A percentile compares a stretch with the other conserved stretches of the same genome.
phyloP scores from a whole-genome alignment of 2,888 invertebrate species.

The Silvanus unidentatus region DNA sequence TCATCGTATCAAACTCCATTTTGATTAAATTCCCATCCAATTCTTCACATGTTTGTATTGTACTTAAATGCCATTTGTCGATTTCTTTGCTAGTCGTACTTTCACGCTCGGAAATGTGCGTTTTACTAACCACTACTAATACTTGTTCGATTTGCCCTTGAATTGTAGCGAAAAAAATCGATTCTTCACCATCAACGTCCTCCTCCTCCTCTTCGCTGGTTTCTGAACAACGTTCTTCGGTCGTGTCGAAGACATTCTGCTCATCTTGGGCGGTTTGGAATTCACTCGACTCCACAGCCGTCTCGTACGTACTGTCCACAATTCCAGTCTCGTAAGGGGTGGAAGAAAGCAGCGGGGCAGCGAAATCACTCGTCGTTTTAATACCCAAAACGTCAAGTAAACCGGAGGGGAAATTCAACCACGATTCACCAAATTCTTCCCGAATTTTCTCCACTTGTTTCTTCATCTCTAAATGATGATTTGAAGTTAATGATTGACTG shows the following conservation, averaged over 20 bases:
- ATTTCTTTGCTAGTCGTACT: slow-evolving; percentile 35
- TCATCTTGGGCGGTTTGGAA: slow-evolving; percentile 15
- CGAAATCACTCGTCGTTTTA: slow-evolving; percentile 23
- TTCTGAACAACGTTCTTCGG: slow-evolving; percentile 15
- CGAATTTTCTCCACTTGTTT: slow-evolving; percentile 54
- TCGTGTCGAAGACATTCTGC: slow-evolving; percentile 5
- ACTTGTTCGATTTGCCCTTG: slow-evolving; percentile 37
- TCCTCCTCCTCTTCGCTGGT: slow-evolving; percentile 32
- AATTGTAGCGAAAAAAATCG: slow-evolving; percentile 38
- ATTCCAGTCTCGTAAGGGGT: slow-evolving; percentile 16
- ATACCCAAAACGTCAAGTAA: slow-evolving; percentile 52
- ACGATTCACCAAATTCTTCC: slow-evolving; percentile 55
- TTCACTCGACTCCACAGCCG: slow-evolving; percentile 6
- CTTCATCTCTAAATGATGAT: slow-evolving; percentile 54
- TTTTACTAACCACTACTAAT: slow-evolving; percentile 41
- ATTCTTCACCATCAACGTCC: slow-evolving; percentile 39
- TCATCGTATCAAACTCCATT: slow-evolving; percentile 58
- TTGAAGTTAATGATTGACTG: slow-evolving; percentile 23
- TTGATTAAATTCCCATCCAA: slow-evolving; percentile 42
- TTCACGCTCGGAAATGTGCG: slow-evolving; percentile 40
- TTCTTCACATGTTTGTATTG: slow-evolving; percentile 49
- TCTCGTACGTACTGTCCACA: slow-evolving; percentile 2
- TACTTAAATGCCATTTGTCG: slow-evolving; percentile 49
- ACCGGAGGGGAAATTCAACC: slow-evolving; percentile 48
- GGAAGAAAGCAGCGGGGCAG: slow-evolving; percentile 16